Conservation (phyloP, 2,888 invertebrate genomes). For the Rotaria macrura region DNA sequence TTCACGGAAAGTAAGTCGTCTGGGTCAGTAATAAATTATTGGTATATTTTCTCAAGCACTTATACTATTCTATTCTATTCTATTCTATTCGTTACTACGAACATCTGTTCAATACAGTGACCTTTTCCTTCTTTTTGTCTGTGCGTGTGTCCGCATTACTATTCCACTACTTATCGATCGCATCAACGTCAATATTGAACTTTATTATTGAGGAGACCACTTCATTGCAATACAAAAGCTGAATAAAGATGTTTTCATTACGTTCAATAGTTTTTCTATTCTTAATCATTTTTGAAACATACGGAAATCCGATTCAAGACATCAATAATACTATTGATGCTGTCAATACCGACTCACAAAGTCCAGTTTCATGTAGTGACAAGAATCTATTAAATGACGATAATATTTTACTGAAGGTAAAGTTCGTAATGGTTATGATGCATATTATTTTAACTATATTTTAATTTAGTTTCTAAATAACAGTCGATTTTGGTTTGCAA, state of each 20-base stretch:
- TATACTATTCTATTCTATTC: not conserved
- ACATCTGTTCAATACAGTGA: not conserved
- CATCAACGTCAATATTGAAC: not conserved
- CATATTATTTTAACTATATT: not conserved
- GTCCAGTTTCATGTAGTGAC: not conserved
- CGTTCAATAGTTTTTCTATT: not conserved
- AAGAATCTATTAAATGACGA: not conserved
- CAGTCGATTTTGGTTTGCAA: constrained; percentile 5
- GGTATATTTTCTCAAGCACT: not conserved
- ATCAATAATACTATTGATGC: not conserved
- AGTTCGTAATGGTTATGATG: not conserved
- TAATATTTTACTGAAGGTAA: not conserved
- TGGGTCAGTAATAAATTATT: not conserved
- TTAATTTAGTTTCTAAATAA: not conserved
- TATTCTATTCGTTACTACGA: not conserved
- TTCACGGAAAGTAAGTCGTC: not conserved
- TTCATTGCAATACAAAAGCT: no score
- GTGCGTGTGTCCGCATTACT: not conserved
- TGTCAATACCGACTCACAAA: not conserved
- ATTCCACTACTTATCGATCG: not conserved
- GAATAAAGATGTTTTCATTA: not conserved
- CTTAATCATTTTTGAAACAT: not conserved
- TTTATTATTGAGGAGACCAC: not conserved
- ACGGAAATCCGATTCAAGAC: not conserved
- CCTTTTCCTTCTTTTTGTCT: not conserved